phyloP scores from a whole-genome alignment of 2,113 vertebrate species.

The Silurus glanis region DNA sequence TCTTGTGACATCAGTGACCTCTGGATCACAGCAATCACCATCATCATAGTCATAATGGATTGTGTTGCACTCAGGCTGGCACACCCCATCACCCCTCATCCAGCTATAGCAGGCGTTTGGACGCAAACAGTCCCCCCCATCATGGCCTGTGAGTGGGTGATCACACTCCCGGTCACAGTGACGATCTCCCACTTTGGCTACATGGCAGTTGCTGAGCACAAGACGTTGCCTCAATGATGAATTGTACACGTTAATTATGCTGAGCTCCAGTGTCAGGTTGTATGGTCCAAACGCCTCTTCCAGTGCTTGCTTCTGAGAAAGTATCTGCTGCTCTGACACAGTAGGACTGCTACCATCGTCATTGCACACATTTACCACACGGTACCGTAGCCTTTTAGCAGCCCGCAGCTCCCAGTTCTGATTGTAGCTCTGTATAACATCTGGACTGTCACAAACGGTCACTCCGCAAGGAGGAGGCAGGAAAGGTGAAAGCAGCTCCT shows the following conservation, averaged over 20 bases:
- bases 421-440: constrained; percentile 86
- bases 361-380: constrained; percentile 83
- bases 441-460: constrained; percentile 86
- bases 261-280: constrained; percentile 90
- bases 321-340: constrained; percentile 80
- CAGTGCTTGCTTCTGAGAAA: constrained; percentile 79
- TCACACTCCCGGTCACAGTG: constrained; percentile 91
- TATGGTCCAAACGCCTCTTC: constrained; percentile 82
- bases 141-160: constrained; percentile 88
- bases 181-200: constrained; percentile 90
- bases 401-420: constrained; percentile 79
- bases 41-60: constrained; percentile 92
- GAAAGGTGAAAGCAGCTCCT: constrained; percentile 73
- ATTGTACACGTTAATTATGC: constrained; percentile 75
- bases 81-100: constrained; percentile 86
- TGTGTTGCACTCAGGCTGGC: constrained; percentile 90
- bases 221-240: constrained; percentile 80
- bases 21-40: constrained; percentile 90
- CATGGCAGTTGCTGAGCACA: constrained; percentile 89
- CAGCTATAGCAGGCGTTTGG: constrained; percentile 85
- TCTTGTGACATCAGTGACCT: constrained; percentile 76
- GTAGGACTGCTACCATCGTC: constrained; percentile 78
- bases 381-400: constrained; percentile 81
- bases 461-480: constrained; percentile 83
- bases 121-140: constrained; percentile 87